Conservation (phyloP, 2,797 vertebrate species). For the Acropternis orthonyx region DNA sequence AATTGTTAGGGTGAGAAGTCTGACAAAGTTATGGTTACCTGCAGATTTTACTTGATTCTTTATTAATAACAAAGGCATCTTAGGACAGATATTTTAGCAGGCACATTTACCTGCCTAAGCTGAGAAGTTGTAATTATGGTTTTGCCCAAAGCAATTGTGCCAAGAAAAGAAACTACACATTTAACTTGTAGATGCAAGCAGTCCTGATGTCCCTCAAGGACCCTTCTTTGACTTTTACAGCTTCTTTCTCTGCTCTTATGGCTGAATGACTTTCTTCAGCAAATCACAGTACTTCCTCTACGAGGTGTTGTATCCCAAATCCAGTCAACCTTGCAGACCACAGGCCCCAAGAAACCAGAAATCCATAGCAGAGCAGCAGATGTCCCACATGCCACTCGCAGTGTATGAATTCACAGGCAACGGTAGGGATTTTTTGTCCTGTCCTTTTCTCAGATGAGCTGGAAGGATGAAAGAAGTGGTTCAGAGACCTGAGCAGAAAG, state of each 20-base stretch:
- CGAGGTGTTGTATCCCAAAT: neutral
- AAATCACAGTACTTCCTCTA: neutral
- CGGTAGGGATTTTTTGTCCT: neutral
- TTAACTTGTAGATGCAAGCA: fast-evolving
- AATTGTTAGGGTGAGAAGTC: neutral
- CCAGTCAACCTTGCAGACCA: neutral
- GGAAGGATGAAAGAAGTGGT: neutral
- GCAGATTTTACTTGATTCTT: neutral
- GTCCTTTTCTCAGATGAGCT: neutral
- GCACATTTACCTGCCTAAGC: neutral
- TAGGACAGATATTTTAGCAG: neutral
- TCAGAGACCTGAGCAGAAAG: neutral
- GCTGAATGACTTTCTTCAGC: neutral
- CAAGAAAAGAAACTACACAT: neutral
- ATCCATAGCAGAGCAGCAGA: neutral
- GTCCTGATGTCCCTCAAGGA: neutral
- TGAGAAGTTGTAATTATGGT: neutral
- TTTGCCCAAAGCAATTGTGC: neutral
- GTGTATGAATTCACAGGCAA: neutral
- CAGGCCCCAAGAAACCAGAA: neutral
- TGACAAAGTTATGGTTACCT: neutral
- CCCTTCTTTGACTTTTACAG: neutral
- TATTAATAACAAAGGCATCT: neutral
- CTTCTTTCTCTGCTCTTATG: neutral
- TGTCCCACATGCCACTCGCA: fast-evolving